These are phyloP conservation scores for Nesogale talazaci DNA, from an alignment of 2,113 vertebrate species.

Conservation along the genomic window DNA sequence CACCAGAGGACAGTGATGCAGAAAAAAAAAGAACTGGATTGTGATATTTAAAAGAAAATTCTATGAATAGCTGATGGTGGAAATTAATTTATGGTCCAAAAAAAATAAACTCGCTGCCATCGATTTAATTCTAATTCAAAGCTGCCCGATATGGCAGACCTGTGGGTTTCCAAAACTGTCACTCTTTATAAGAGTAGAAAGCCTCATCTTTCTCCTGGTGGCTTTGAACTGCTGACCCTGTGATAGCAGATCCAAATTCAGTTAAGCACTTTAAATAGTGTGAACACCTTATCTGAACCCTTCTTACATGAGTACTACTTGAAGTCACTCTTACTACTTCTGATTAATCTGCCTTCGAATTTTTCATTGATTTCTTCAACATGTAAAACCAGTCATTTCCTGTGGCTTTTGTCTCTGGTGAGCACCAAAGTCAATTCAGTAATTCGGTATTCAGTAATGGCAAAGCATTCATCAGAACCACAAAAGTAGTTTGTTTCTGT, in stretches of 20 bases:
- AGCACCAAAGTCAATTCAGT: background rate
- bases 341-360: background rate
- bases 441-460: slow-evolving; percentile 15
- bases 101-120: no score
- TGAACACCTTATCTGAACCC: background rate
- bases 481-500: background rate
- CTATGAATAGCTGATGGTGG: background rate
- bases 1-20: no score
- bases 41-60: background rate
- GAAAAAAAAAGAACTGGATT: background rate
- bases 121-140: no score
- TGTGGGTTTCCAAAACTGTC: no score
- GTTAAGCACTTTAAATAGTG: background rate
- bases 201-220: no score
- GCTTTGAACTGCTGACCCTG: no score
- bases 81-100: background rate
- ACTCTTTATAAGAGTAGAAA: no score
- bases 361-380: background rate
- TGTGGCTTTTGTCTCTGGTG: background rate
- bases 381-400: background rate
- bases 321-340: background rate
- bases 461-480: background rate
- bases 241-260: background rate
- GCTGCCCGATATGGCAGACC: no score
- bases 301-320: background rate